Evolutionary conservation across 2,888 invertebrate genomes (phyloP).

Genomic region (Hermaeophaga mercurialis): DNA sequence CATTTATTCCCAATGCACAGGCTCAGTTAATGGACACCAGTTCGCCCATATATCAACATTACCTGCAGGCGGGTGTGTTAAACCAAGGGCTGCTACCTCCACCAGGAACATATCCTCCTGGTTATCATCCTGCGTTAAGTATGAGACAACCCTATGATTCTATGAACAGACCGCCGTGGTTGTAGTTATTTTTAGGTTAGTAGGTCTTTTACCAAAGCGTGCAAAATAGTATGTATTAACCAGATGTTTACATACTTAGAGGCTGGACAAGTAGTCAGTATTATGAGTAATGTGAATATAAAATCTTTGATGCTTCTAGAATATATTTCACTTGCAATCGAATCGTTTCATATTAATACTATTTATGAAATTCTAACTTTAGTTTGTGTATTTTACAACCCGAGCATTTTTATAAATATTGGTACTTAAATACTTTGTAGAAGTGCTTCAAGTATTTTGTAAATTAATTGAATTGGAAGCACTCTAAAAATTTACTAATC

Average conservation of each 20-base stretch:
- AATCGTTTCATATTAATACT: no score
- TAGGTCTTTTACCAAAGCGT: conserved; percentile 15
- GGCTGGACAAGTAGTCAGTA: not conserved
- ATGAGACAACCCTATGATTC: conserved; percentile 76
- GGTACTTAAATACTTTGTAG: no score
- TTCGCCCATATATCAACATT: conserved; percentile 75
- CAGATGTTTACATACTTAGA: not conserved
- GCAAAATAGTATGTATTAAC: conserved; percentile 6
- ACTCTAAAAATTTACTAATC: no score
- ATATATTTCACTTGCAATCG: no score
- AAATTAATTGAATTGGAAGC: no score
- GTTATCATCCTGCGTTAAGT: conserved; percentile 67
- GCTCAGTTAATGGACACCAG: conserved; percentile 64
- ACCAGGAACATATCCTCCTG: conserved; percentile 63
- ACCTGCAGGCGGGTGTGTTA: conserved; percentile 64
- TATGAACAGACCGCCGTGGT: conserved; percentile 72
- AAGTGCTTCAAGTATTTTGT: no score
- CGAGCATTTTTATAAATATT: no score
- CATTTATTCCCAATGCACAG: conserved; percentile 63
- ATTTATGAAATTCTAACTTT: no score
- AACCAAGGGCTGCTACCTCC: conserved; percentile 59
- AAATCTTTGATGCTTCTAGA: no score
- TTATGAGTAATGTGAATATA: no score
- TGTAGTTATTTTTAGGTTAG: conserved; percentile 45
- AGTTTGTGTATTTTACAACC: no score